Evolutionary conservation across 2,888 invertebrate genomes (phyloP), one percentile per base, ranked within the genome.

Genomic region (Ditylenchus weischeri): DNA sequence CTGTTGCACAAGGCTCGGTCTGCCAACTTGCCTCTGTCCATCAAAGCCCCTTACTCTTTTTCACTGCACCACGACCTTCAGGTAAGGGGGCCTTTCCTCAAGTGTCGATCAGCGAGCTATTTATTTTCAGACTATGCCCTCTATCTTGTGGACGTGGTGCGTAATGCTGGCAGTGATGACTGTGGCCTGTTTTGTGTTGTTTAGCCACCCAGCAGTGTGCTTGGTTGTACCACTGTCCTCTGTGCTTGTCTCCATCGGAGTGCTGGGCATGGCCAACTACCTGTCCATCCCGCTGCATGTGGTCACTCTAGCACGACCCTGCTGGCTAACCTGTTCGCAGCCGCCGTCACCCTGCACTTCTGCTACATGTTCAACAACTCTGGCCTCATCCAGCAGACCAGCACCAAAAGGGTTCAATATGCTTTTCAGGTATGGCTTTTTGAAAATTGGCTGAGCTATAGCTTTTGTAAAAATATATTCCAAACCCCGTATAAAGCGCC

Each of bases 371-470:
- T 80, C 66, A 75, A 74, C 15, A 77, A 79, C 64, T 74, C 77
- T 48, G 80, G 80, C 18, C 69, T 71, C 57, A 66, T 69, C 18
- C 76, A 79, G 43, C 73, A 73, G 58, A 72, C 76, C 19, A 71
- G 72, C 10, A 68, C 68, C 38, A 66, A 74, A 23, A 65, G 80
- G 19, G 73, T 82, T 48, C 76, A 82, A 64, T 81, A 82, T 71
- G 78, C 82, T 10, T 80, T 81, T 72, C 79, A 80, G 66, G 77
- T 77, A n/a, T n/a, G n/a, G n/a, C n/a, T n/a, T n/a, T n/a, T n/a
- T n/a, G n/a, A n/a, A n/a, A n/a, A n/a, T 43, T 15, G 43, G 13
- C 57, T 29, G 10, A 54, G 2, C 13, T 13, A 23, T 18, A 54
- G 1, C 8, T 54, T 29, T 29, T 23, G 18, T 10, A 54, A 15